Evolutionary conservation across 2,888 invertebrate genomes (phyloP).

Genomic region (Drosophila meridiana): DNA sequence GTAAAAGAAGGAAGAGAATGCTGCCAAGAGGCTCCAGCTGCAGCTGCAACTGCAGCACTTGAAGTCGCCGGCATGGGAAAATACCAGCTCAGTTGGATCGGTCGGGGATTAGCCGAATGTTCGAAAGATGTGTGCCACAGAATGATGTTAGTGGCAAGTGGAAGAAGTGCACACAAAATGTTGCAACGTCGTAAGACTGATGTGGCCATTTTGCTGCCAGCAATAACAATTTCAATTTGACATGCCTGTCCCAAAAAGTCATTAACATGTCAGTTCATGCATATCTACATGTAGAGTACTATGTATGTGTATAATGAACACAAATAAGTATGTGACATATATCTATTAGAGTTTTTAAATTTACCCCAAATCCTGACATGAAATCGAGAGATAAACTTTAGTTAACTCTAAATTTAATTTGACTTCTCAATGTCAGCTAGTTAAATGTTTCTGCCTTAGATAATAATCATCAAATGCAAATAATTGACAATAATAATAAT

Average conservation of each 20-base stretch:
- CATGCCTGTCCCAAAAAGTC: constrained; percentile 35
- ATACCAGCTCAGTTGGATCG: constrained; percentile 51
- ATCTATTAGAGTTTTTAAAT: neutral
- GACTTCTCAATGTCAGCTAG: neutral
- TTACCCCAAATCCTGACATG: neutral
- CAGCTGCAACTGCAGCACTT: constrained; percentile 56
- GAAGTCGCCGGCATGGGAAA: constrained; percentile 43
- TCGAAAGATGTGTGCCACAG: constrained; percentile 25
- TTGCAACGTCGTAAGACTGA: constrained; percentile 41
- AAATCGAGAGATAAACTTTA: neutral
- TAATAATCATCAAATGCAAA: constrained; percentile 29
- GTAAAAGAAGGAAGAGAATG: neutral
- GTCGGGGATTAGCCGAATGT: constrained; percentile 45
- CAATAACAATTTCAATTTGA: constrained; percentile 52
- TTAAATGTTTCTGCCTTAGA: constrained; percentile 4
- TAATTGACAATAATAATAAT: constrained; percentile 53
- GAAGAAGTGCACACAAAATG: constrained; percentile 34
- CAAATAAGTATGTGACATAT: neutral
- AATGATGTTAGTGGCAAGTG: constrained; percentile 32
- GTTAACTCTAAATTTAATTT: constrained; percentile 12
- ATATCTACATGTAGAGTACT: neutral
- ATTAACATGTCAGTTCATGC: constrained; percentile 46
- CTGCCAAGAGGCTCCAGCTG: constrained; percentile 54
- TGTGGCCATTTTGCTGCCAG: constrained; percentile 48
- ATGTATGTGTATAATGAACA: neutral